Conservation (phyloP, 2,888 invertebrate species). For the Microplitis deprimator region DNA sequence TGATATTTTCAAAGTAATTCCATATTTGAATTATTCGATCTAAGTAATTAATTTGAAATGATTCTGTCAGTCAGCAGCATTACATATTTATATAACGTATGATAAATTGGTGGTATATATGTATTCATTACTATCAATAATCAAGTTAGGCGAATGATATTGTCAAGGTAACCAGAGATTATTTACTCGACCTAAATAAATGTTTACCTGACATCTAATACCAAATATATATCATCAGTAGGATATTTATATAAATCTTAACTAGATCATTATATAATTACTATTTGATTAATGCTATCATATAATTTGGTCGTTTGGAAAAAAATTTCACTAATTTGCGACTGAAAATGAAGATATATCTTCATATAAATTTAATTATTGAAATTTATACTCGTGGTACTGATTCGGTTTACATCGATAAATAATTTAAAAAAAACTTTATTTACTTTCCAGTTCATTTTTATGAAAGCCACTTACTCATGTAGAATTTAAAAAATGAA, state of each 20-base stretch:
- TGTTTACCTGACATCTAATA: not conserved
- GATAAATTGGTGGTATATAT: not conserved
- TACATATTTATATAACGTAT: not conserved
- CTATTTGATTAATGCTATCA: not conserved
- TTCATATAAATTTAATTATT: too few relatives aligned
- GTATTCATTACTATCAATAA: not conserved
- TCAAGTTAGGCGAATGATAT: not conserved
- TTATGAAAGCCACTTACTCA: not conserved
- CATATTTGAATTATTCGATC: not conserved
- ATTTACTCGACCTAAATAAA: constrained; percentile 1
- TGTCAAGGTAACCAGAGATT: not conserved
- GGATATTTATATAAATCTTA: not conserved
- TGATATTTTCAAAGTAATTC: not conserved
- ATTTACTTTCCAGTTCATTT: too few relatives aligned
- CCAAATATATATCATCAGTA: not conserved
- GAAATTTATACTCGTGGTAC: too few relatives aligned
- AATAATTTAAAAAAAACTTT: too few relatives aligned
- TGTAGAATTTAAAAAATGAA: not conserved
- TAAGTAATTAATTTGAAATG: not conserved
- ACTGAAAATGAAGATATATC: too few relatives aligned
- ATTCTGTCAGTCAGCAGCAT: not conserved
- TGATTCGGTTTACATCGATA: too few relatives aligned
- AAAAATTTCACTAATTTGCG: too few relatives aligned
- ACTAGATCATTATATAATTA: not conserved
- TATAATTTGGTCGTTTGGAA: not conserved